Conservation (phyloP, 2,888 invertebrate genomes). For the Microctonus brassicae region DNA sequence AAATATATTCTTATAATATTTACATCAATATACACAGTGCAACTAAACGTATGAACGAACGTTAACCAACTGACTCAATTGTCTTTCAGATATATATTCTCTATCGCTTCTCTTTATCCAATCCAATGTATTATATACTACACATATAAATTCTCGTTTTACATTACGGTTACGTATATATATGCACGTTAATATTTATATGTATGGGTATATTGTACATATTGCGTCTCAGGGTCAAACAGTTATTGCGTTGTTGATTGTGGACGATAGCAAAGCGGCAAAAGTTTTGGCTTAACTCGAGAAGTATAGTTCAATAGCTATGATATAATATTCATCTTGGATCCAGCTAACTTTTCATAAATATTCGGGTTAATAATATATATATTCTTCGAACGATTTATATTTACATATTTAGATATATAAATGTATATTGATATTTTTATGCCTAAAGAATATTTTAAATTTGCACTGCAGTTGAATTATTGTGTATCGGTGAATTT, state of each 20-base stretch:
- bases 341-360: too few relatives aligned
- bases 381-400: too few relatives aligned
- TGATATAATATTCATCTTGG: too few relatives aligned
- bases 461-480: too few relatives aligned
- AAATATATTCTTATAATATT: too few relatives aligned
- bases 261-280: slow-evolving; percentile 1
- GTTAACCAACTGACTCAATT: background rate
- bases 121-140: background rate
- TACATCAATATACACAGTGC: too few relatives aligned
- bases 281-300: background rate
- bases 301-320: background rate
- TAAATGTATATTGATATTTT: too few relatives aligned
- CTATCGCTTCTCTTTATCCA: background rate
- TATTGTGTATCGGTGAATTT: too few relatives aligned
- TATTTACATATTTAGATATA: too few relatives aligned
- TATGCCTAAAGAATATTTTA: too few relatives aligned
- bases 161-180: background rate
- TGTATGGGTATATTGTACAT: background rate
- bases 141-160: background rate
- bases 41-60: background rate
- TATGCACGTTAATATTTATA: background rate
- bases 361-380: too few relatives aligned
- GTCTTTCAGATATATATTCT: background rate
- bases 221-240: slow-evolving; percentile 29
- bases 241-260: slow-evolving; percentile 24